Base-by-base conservation (phyloP, 2,888 invertebrate species). In the Drosophila neonasuta region DNA sequence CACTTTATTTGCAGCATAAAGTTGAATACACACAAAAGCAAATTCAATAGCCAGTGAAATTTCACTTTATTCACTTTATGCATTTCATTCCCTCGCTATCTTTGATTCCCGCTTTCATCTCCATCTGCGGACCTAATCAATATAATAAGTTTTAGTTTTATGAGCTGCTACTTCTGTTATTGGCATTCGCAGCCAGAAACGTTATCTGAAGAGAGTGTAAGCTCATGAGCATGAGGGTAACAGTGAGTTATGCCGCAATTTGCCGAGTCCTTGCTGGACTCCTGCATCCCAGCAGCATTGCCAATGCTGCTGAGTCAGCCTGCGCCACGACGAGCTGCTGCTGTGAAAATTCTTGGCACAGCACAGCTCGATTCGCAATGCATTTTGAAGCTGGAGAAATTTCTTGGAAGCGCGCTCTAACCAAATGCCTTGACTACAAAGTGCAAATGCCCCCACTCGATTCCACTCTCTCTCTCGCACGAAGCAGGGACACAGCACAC, bases 321-420 rank as follows among this genome's bases (percentile, higher is more conserved):
- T 4, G 42, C 30, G 11, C 13, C 11, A 44, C 2, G 42, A 32
- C 2, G 30, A 44, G 24, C 15, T 39, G 9, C 34, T 45, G 29
- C 44, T 46, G 36, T 34, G 17, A 32, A 54, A 41, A 57, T 61
- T 48, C 55, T 55, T 74, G 55, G 46, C 41, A 55, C 60, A 17
- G 50, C 29, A 51, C 60, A 17, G 50, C 29, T 20, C 29, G 52
- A 46, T 48, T 30, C 34, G 52, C 59, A 42, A 29, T 36, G 62
- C 42, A 55, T 54, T 66, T 66, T 42, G 17, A 24, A 15, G 42
- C 29, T 30, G 17, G 11, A 24, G 20, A 56, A 39, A 59, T 30
- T 44, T 30, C 30, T 39, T 36, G 34, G 42, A 46, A 58, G 39
- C 44, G 15, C 11, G 13, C 36, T 32, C 36, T 32, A 42, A 0